phyloP scores from a whole-genome alignment of 1,140 invertebrate genomes.

The Philotrypesis tridentata region DNA sequence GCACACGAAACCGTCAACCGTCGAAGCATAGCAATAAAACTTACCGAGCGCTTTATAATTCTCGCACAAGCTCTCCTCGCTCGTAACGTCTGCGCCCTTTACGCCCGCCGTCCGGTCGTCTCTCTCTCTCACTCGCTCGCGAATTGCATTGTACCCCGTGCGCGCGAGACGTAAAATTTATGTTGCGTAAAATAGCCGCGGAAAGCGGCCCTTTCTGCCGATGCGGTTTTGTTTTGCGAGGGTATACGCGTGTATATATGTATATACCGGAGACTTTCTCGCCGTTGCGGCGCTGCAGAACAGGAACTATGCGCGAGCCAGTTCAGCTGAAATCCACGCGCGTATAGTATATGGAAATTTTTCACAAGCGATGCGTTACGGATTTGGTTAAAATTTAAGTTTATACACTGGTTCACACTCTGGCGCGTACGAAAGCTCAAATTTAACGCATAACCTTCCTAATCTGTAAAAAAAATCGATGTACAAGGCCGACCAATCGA shows the following conservation, averaged over 20 bases:
- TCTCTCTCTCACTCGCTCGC: too few species aligned
- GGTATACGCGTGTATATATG: too few species aligned
- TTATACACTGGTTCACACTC: too few species aligned
- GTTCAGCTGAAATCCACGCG: neutral
- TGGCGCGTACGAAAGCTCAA: too few species aligned
- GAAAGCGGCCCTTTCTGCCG: neutral
- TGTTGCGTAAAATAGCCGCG: slow-evolving; percentile 55
- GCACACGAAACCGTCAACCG: too few species aligned
- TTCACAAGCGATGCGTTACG: neutral
- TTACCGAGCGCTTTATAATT: neutral
- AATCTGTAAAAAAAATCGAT: too few species aligned
- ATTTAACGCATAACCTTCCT: too few species aligned
- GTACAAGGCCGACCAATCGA: too few species aligned
- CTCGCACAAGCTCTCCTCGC: neutral
- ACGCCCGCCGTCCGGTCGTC: slow-evolving; percentile 7
- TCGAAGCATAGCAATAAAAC: neutral
- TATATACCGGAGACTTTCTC: slow-evolving; percentile 20
- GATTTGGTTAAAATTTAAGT: too few species aligned
- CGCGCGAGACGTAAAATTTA: slow-evolving; percentile 53
- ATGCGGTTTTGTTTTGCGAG: slow-evolving; percentile 29
- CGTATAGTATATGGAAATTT: neutral
- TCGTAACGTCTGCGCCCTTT: neutral
- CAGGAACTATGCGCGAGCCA: slow-evolving; percentile 37
- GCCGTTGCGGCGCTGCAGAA: slow-evolving; percentile 9
- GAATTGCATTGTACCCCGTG: neutral